phyloP scores from a whole-genome alignment of 2,113 vertebrate species.

The Macheiramphus alcinus region DNA sequence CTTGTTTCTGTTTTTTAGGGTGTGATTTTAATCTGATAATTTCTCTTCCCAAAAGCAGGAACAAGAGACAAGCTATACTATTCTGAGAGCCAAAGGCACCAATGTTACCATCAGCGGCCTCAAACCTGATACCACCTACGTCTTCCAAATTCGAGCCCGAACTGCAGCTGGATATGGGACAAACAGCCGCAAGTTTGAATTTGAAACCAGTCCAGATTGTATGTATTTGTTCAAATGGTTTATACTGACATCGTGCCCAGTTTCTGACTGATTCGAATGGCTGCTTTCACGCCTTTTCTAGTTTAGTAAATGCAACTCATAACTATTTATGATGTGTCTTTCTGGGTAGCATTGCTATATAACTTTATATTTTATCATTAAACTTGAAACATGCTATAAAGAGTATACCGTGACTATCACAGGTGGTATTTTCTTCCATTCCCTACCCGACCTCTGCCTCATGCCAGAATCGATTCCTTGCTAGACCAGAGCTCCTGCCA shows the following conservation, averaged over 20 bases:
- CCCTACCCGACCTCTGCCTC: neutral
- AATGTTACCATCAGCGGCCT: slow-evolving; percentile 93
- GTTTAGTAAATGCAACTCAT: neutral
- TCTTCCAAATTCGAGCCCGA: slow-evolving; percentile 95
- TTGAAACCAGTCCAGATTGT: slow-evolving; percentile 98
- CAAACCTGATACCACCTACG: slow-evolving; percentile 92
- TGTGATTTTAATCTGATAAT: slow-evolving; percentile 63
- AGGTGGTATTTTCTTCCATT: neutral
- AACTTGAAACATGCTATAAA: neutral
- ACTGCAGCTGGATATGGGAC: slow-evolving; percentile 95
- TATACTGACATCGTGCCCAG: neutral
- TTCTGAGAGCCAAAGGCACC: slow-evolving; percentile 89
- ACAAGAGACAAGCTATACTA: slow-evolving; percentile 98
- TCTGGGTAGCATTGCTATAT: neutral
- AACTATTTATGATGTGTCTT: neutral
- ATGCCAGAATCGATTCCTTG: neutral
- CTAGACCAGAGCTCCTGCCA: neutral
- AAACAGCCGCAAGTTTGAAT: slow-evolving; percentile 95
- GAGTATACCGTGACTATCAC: neutral
- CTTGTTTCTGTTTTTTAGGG: neutral
- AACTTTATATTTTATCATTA: slow-evolving; percentile 13
- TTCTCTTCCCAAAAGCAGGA: slow-evolving; percentile 87
- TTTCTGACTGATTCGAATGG: neutral
- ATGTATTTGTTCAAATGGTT: slow-evolving; percentile 63
- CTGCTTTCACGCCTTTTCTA: slow-evolving; percentile 1